Conservation (phyloP, 2,113 vertebrate genomes). For the Grammomys dolichurus region DNA sequence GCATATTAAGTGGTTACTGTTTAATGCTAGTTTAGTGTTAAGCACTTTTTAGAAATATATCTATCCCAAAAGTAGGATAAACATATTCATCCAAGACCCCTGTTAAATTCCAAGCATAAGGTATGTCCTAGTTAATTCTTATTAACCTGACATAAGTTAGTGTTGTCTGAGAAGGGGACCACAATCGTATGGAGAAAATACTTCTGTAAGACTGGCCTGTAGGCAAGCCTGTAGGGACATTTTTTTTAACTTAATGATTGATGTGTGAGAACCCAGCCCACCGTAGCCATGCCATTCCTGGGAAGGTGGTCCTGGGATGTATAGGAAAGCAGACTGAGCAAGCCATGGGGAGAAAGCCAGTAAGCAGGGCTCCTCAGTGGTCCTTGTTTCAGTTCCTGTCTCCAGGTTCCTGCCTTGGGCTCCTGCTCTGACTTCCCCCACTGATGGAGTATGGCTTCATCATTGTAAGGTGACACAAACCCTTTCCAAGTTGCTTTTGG, state of each 20-base stretch:
- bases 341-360: not conserved
- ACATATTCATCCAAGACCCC: not conserved
- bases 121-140: not conserved
- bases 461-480: not conserved
- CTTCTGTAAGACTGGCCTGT: not conserved
- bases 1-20: not conserved
- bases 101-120: not conserved
- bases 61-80: not conserved
- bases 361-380: not conserved
- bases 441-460: not conserved
- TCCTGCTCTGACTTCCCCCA: not conserved
- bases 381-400: not conserved
- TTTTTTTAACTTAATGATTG: not conserved
- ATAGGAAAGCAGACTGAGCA: not conserved
- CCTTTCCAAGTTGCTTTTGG: not conserved
- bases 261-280: not conserved
- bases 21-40: constrained; percentile 16
- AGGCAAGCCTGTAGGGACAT: not conserved
- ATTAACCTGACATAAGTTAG: not conserved
- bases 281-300: not conserved
- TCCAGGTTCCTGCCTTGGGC: not conserved
- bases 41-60: constrained; percentile 9
- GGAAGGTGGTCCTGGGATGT: not conserved
- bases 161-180: not conserved
- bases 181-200: not conserved